Evolutionary conservation across 1,140 invertebrate species (phyloP).

Genomic region (Saccostrea glomerata): DNA sequence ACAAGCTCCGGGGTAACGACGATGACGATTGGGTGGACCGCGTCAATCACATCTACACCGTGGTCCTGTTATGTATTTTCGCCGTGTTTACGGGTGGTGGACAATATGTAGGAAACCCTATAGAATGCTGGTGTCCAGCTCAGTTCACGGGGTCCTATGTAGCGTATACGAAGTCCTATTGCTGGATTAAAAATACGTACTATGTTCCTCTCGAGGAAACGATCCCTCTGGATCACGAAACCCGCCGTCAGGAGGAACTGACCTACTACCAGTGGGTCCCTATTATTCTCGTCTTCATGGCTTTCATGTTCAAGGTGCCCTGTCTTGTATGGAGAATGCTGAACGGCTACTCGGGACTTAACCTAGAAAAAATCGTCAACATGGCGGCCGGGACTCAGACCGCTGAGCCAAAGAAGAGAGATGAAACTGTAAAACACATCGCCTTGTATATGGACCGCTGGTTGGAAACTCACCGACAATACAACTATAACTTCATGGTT

Average conservation of each 20-base stretch:
- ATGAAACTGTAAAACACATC: slow-evolving; percentile 71
- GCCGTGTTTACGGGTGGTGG: slow-evolving; percentile 72
- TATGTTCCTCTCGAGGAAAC: slow-evolving; percentile 77
- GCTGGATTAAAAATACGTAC: slow-evolving; percentile 80
- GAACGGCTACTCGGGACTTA: slow-evolving; percentile 70
- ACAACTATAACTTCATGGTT: slow-evolving; percentile 69
- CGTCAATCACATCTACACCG: slow-evolving; percentile 73
- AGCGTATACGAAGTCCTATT: slow-evolving; percentile 78
- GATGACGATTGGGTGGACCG: slow-evolving; percentile 77
- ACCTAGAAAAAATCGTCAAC: slow-evolving; percentile 72
- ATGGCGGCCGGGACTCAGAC: slow-evolving; percentile 70
- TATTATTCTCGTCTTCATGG: slow-evolving; percentile 76
- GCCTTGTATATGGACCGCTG: slow-evolving; percentile 72
- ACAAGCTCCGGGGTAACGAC: slow-evolving; percentile 72
- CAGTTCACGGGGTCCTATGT: slow-evolving; percentile 78
- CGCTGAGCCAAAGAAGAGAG: slow-evolving; percentile 67
- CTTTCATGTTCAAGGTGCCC: slow-evolving; percentile 76
- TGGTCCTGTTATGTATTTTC: slow-evolving; percentile 72
- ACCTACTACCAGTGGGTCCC: slow-evolving; percentile 79
- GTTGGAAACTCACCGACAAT: slow-evolving; percentile 73
- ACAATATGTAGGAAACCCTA: slow-evolving; percentile 90
- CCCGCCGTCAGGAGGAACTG: slow-evolving; percentile 68
- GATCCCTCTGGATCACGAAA: slow-evolving; percentile 70
- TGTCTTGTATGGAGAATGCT: slow-evolving; percentile 75
- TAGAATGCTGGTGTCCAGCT: slow-evolving; percentile 79